phyloP scores from a whole-genome alignment of 2,888 invertebrate species.

The Mimachlamys varia region DNA sequence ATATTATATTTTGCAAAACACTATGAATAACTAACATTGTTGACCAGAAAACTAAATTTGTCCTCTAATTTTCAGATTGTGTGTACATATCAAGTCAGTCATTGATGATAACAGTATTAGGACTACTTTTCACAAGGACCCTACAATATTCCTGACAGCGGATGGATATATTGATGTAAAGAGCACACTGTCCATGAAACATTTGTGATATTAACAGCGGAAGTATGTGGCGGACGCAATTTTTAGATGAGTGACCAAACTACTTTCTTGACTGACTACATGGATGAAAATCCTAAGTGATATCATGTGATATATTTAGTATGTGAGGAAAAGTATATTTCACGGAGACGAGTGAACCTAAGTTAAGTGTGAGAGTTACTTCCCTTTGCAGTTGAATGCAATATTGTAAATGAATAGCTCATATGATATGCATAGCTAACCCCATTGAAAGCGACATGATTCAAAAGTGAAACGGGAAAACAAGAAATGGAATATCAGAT shows the following conservation, averaged over 20 bases:
- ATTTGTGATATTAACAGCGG: slow-evolving; percentile 19
- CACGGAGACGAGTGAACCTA: background rate
- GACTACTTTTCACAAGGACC: slow-evolving; percentile 1
- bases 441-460: too few relatives aligned
- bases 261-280: background rate
- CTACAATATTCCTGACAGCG: slow-evolving; percentile 10
- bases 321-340: background rate
- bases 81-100: slow-evolving; percentile 16
- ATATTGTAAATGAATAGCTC: background rate
- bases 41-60: background rate
- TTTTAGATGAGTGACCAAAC: background rate
- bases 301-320: background rate
- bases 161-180: background rate
- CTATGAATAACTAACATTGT: background rate
- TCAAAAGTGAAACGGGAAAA: too few relatives aligned
- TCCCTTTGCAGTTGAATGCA: background rate
- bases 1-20: too few relatives aligned
- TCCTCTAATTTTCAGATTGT: background rate
- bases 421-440: background rate
- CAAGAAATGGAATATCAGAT: too few relatives aligned
- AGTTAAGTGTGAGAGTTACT: background rate
- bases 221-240: background rate
- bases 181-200: background rate
- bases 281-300: background rate
- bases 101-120: background rate